Conservation (phyloP, 2,888 invertebrate genomes). For the Allolobophora icterica region DNA sequence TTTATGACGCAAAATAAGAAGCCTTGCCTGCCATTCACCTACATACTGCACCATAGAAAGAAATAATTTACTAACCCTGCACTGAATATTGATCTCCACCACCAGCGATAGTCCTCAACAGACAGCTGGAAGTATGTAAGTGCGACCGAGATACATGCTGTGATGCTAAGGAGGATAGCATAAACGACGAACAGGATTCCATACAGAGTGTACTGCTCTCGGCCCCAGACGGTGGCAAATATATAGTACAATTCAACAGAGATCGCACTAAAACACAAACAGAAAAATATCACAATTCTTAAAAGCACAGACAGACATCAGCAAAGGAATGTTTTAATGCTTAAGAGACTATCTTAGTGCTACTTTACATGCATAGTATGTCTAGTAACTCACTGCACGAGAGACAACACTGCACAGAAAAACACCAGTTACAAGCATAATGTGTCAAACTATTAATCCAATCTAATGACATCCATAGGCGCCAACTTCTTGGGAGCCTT, state of each 20-base stretch:
- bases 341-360: too few relatives aligned
- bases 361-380: too few relatives aligned
- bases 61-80: conserved; percentile 65
- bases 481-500: too few relatives aligned
- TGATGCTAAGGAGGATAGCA: conserved; percentile 67
- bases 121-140: conserved; percentile 69
- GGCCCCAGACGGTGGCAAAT: conserved; percentile 69
- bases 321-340: neutral
- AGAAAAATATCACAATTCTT: neutral
- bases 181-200: conserved; percentile 68
- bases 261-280: conserved; percentile 65
- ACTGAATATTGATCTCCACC: conserved; percentile 69
- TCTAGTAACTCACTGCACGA: too few relatives aligned
- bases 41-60: neutral
- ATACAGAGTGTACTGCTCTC: conserved; percentile 69
- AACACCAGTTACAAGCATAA: too few relatives aligned
- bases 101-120: conserved; percentile 69
- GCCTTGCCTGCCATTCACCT: neutral
- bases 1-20: neutral
- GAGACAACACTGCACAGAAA: too few relatives aligned
- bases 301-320: neutral
- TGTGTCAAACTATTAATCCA: too few relatives aligned
- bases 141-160: conserved; percentile 68
- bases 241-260: conserved; percentile 69
- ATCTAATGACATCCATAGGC: too few relatives aligned